A percentile compares a stretch with the other conserved stretches of the same genome.
Conservation (phyloP, 2,113 vertebrate genomes). For the Mirza zaza region DNA sequence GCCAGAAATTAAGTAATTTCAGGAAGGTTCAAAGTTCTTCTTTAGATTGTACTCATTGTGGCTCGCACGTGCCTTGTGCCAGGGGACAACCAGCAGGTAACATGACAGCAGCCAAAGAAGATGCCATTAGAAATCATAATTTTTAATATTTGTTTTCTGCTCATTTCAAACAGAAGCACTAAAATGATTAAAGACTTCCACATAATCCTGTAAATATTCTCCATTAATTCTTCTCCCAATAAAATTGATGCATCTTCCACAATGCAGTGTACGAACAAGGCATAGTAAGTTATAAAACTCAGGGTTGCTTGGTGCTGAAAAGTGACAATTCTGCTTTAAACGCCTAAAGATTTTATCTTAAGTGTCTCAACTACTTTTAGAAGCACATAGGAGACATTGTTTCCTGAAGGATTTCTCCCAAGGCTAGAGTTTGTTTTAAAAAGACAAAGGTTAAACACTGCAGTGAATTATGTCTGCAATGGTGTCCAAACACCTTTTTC, state of each 20-base stretch:
- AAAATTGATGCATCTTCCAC: neutral
- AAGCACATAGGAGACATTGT: neutral
- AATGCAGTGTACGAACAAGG: neutral
- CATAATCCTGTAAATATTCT: neutral
- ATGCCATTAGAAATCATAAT: neutral
- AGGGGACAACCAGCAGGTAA: neutral
- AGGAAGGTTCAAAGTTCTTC: neutral
- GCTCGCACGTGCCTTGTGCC: neutral
- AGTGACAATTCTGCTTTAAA: neutral
- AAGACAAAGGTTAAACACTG: constrained; percentile 45
- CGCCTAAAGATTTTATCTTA: neutral
- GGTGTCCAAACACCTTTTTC: constrained; percentile 27
- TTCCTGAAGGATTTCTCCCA: constrained; percentile 33
- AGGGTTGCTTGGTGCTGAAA: neutral
- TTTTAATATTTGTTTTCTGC: neutral
- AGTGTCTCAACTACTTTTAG: neutral
- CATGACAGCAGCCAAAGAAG: neutral
- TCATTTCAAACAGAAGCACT: neutral
- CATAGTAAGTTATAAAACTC: neutral
- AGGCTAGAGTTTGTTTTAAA: constrained; percentile 61
- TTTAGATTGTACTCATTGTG: neutral
- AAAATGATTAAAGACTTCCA: neutral
- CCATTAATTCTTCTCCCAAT: neutral
- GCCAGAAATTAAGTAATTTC: constrained; percentile 1
- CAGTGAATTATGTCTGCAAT: neutral